Evolutionary conservation across 1,140 invertebrate genomes (phyloP).

Genomic region (Listronotus oregonensis): DNA sequence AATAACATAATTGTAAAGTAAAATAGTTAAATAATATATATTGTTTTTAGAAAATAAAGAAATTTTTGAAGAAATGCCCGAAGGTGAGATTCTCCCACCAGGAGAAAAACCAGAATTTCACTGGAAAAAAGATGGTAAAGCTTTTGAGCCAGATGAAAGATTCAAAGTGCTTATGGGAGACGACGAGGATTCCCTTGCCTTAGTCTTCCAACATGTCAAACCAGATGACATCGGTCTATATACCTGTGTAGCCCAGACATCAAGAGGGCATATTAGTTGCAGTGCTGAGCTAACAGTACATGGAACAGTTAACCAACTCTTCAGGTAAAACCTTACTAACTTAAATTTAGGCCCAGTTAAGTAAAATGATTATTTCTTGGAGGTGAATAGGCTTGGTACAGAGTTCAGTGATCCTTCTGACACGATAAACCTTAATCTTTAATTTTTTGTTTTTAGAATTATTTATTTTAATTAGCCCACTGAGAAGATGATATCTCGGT

Average conservation of each 20-base stretch:
- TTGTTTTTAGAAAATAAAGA: conserved; percentile 72
- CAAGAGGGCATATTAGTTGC: conserved; percentile 89
- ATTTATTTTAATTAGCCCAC: too few relatives aligned
- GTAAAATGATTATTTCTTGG: not conserved
- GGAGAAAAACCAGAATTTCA: conserved; percentile 82
- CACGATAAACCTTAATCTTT: too few relatives aligned
- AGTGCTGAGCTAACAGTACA: conserved; percentile 92
- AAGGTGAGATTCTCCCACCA: conserved; percentile 69
- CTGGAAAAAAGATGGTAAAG: conserved; percentile 89
- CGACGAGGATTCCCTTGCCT: conserved; percentile 87
- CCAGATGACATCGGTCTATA: conserved; percentile 93
- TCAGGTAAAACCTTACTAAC: conserved; percentile 44
- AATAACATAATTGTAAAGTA: too few relatives aligned
- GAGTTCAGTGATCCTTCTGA: too few relatives aligned
- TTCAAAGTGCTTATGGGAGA: conserved; percentile 93
- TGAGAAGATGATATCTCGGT: too few relatives aligned
- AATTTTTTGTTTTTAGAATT: too few relatives aligned
- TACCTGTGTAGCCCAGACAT: conserved; percentile 92
- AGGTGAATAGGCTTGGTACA: too few relatives aligned
- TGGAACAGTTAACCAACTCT: conserved; percentile 79
- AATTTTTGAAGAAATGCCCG: conserved; percentile 74
- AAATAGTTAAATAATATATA: too few relatives aligned
- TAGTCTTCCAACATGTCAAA: conserved; percentile 92
- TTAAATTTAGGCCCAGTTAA: not conserved
- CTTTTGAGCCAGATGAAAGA: conserved; percentile 89